Evolutionary conservation across 2,888 invertebrate species (phyloP).

Genomic region (Mythimna vitellina): DNA sequence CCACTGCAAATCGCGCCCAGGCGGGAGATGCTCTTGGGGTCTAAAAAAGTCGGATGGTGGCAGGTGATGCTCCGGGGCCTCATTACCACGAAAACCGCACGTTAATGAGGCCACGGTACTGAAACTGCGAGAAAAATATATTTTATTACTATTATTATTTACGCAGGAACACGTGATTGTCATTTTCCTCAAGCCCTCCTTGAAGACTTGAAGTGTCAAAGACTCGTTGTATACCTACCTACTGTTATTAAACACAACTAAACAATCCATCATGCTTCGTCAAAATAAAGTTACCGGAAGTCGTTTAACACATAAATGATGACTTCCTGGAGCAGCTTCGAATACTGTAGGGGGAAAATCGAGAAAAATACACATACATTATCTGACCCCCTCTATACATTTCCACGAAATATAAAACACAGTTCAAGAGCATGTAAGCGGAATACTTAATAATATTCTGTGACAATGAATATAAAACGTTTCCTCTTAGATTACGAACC

Average conservation of each 20-base stretch:
- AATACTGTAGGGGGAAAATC: constrained; percentile 11
- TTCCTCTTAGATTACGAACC: background rate
- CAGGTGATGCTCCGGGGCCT: too few relatives aligned
- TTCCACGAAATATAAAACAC: background rate
- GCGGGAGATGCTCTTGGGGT: too few relatives aligned
- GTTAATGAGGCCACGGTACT: too few relatives aligned
- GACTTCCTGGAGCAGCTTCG: background rate
- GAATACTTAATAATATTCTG: background rate
- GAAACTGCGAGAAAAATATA: too few relatives aligned
- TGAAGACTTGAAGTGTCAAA: background rate
- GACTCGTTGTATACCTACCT: background rate
- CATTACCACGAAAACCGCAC: too few relatives aligned
- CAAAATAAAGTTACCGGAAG: constrained; percentile 12
- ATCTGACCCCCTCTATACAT: background rate
- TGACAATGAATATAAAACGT: background rate
- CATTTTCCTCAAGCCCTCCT: background rate
- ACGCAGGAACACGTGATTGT: background rate
- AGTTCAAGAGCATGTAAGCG: background rate
- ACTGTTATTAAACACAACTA: background rate
- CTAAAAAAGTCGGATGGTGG: too few relatives aligned
- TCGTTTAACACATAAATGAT: background rate
- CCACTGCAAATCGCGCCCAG: too few relatives aligned
- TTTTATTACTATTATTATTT: background rate
- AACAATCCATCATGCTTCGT: background rate
- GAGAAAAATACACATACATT: background rate